A percentile compares a stretch with the other conserved stretches of the same genome.
Conservation (phyloP, 2,888 invertebrate genomes). For the Eurytoma adleriae region DNA sequence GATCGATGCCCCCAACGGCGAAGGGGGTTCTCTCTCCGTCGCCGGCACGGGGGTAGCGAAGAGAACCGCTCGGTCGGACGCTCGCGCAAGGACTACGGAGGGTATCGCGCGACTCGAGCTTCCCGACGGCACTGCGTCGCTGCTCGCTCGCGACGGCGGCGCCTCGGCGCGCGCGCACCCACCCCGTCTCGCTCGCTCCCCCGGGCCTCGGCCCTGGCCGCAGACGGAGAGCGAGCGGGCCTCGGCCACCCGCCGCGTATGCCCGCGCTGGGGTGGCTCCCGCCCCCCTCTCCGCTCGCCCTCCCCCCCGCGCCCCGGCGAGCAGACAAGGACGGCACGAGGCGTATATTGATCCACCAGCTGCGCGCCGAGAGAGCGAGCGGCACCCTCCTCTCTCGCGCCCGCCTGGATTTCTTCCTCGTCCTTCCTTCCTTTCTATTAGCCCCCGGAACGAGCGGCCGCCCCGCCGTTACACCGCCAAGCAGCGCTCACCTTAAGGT, state of each 20-base stretch:
- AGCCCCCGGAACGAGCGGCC: conserved; percentile 23
- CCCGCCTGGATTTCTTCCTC: conserved; percentile 22
- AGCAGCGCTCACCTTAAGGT: conserved; percentile 73
- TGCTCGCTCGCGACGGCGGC: conserved; percentile 70
- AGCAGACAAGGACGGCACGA: conserved; percentile 17
- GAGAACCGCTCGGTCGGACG: not conserved
- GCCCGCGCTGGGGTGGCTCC: conserved; percentile 32
- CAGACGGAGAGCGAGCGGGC: conserved; percentile 15
- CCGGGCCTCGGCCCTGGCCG: conserved; percentile 14
- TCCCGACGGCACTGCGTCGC: conserved; percentile 75
- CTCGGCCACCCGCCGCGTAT: conserved; percentile 28
- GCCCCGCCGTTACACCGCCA: conserved; percentile 6
- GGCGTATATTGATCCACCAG: conserved; percentile 52
- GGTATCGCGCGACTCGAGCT: conserved; percentile 66
- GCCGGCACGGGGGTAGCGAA: not conserved
- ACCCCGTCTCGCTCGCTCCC: conserved; percentile 17
- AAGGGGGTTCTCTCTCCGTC: not conserved
- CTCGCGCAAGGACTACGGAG: conserved; percentile 44
- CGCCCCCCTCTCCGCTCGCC: conserved; percentile 53
- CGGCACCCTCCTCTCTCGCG: conserved; percentile 18
- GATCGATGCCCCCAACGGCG: not conserved
- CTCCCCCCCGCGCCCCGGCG: not conserved
- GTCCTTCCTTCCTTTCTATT: conserved; percentile 57
- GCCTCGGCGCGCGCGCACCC: conserved; percentile 13
- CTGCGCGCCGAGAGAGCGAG: conserved; percentile 24